Base-by-base conservation (phyloP, 35 echinoderm and acorn worm genomes). In the Holothuria glaberrima region DNA sequence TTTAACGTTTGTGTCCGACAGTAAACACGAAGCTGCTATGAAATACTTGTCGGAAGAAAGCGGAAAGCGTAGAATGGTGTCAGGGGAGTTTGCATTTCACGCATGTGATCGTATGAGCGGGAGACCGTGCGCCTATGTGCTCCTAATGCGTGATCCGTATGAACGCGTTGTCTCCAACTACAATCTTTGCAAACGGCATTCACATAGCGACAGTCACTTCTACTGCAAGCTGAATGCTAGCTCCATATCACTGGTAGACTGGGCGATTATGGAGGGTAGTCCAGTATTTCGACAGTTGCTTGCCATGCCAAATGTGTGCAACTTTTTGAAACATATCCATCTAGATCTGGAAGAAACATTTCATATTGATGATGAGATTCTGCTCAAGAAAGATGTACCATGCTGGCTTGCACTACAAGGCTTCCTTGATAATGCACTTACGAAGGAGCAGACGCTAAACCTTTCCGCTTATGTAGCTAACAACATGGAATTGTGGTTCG, bases 391-490 rank as follows among this genome's bases (percentile, higher is more conserved):
- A 18, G 31, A 36, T 16, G 75, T 68, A 21, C 93, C 97, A 0
- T 99, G 93, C 48, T 99, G 97, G 97, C 92, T 99, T 30, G 86
- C 87, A 50, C 71, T 95, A 62, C 88, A 93, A 80, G 87, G 91
- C 2, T 68, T 93, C 21, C 63, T 99, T 18, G 24, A 93, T 19
- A 58, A 92, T 45, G 79, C 85, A 19, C 68, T 94, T 20, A 91
- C 71, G 9, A 25, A 84, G 29, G 58, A 87, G 10, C 78, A 93
- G 46, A 73, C 52, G 2, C 30, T 69, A 4, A 62, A 75, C 13
- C 46, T 99, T 35, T 36, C 89, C 0, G 20, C 88, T n/a, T 94
- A 93, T 50, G 74, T 87, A 10, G 58, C 89, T 5, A 60, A 95
- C 28, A 92, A 99, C 69, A 24, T 99, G 12, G 97, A 99, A 71